phyloP scores from a whole-genome alignment of 2,113 vertebrate genomes.

The Arizona elegans region DNA sequence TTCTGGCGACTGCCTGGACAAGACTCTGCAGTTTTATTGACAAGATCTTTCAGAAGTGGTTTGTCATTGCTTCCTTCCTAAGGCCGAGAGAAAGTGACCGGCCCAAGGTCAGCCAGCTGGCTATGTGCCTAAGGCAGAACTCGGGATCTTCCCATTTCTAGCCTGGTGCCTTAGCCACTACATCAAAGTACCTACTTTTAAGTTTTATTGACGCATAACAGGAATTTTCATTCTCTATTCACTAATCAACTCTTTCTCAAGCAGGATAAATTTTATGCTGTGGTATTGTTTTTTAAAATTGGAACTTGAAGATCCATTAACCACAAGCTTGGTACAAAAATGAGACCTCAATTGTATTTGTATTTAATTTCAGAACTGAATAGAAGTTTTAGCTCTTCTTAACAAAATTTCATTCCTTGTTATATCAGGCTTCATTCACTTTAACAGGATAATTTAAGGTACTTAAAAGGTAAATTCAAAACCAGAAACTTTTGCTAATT shows the following conservation, averaged over 20 bases:
- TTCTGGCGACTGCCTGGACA: not conserved
- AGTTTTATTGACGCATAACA: not conserved
- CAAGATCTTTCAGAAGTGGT: not conserved
- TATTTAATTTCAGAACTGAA: not conserved
- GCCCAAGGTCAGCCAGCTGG: not conserved
- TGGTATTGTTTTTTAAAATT: not conserved
- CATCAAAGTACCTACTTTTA: not conserved
- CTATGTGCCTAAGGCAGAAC: not conserved
- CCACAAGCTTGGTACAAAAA: not conserved
- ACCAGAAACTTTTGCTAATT: not conserved
- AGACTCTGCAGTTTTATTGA: not conserved
- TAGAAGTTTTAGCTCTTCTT: not conserved
- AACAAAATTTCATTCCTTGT: not conserved
- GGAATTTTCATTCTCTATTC: conserved; percentile 32
- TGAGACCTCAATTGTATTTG: not conserved
- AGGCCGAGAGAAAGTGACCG: not conserved
- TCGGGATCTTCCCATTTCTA: not conserved
- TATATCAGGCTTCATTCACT: not conserved
- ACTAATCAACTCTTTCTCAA: not conserved
- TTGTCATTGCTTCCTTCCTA: not conserved
- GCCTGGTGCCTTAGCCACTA: not conserved
- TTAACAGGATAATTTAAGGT: not conserved
- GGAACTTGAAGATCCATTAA: not conserved
- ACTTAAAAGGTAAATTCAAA: not conserved
- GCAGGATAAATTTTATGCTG: not conserved